These are phyloP conservation scores for Physocephala rufipes DNA, from an alignment of 2,888 invertebrate species.

Conservation along the genomic window DNA sequence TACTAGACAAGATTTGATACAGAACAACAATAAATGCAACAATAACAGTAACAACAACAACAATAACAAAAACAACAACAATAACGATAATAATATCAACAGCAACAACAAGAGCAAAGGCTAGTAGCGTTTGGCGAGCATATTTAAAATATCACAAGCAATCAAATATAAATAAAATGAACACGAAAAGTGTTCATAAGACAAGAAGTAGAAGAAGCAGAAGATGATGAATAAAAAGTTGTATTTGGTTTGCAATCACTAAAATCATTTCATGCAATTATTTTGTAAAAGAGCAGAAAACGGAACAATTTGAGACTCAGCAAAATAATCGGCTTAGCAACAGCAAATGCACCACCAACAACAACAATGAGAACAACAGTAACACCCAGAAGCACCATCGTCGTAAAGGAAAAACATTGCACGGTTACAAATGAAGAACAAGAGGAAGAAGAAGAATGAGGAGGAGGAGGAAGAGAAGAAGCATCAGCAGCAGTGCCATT, in stretches of 20 bases:
- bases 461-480: not conserved
- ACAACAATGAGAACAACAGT: too few relatives aligned
- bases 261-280: slow-evolving; percentile 26
- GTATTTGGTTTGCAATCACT: slow-evolving; percentile 5
- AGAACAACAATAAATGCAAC: not conserved
- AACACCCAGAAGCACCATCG: too few relatives aligned
- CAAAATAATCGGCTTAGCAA: not conserved
- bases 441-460: not conserved
- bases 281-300: slow-evolving; percentile 7
- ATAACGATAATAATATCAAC: not conserved
- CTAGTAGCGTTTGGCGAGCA: too few relatives aligned
- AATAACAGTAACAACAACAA: not conserved
- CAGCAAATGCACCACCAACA: not conserved
- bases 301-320: not conserved
- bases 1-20: not conserved
- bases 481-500: too few relatives aligned
- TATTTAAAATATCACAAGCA: too few relatives aligned
- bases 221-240: not conserved
- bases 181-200: not conserved
- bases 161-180: not conserved
- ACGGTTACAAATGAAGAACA: too few relatives aligned
- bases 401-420: too few relatives aligned
- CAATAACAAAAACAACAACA: not conserved
- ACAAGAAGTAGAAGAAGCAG: not conserved
- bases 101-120: too few relatives aligned